These are phyloP conservation scores for Micronycteris hirsuta DNA, from an alignment of 2,113 vertebrate genomes.

Conservation along the genomic window DNA sequence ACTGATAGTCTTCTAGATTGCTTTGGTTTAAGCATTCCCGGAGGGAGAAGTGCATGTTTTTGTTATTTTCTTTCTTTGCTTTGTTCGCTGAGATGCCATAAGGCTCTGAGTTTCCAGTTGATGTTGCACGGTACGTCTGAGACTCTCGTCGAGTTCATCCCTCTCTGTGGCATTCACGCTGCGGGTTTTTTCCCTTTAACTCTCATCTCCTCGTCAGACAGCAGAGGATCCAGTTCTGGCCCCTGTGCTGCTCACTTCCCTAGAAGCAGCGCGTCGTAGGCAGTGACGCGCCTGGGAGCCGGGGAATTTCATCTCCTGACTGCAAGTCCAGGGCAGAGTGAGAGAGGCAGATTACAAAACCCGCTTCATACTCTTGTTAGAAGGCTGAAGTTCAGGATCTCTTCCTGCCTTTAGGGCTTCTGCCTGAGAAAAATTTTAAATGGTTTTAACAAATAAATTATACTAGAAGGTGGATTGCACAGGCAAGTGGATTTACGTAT, in stretches of 20 bases:
- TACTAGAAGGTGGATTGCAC: neutral
- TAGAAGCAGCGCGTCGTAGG: rapidly evolving
- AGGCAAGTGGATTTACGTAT: neutral
- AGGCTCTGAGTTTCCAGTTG: neutral
- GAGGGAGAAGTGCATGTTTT: neutral
- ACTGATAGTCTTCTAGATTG: neutral
- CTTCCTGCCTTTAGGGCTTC: neutral
- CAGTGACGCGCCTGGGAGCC: neutral
- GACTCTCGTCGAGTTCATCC: neutral
- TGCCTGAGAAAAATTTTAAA: neutral
- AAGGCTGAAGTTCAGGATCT: neutral
- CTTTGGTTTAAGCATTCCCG: neutral
- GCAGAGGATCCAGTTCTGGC: rapidly evolving
- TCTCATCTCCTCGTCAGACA: neutral
- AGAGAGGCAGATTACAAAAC: neutral
- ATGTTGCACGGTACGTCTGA: rapidly evolving
- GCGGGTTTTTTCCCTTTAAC: neutral
- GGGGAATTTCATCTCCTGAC: rapidly evolving
- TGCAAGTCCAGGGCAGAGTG: neutral
- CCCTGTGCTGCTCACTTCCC: neutral
- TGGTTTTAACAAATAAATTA: rapidly evolving
- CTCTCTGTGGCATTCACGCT: neutral
- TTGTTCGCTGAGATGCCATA: neutral
- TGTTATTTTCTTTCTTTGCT: neutral
- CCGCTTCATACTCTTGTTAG: rapidly evolving